A percentile compares a stretch with the other conserved stretches of the same genome.
Conservation (phyloP, 2,797 vertebrate genomes). For the Salarias fasciatus region DNA sequence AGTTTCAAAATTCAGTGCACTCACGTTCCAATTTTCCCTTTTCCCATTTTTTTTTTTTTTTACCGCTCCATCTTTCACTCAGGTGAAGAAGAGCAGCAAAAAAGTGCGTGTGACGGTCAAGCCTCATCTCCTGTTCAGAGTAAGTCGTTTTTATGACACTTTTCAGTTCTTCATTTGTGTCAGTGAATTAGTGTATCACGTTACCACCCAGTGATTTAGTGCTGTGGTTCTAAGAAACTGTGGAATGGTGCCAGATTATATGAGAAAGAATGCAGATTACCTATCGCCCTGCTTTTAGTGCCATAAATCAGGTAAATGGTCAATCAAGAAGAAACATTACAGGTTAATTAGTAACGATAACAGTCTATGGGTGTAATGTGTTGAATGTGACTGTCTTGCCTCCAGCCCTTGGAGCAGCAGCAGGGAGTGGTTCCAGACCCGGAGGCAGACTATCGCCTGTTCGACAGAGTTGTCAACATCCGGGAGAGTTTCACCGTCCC, state of each 20-base stretch:
- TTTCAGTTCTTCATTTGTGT: too few species aligned
- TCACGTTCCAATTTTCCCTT: neutral
- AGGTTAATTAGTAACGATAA: too few species aligned
- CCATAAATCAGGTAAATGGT: too few species aligned
- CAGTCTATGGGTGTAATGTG: too few species aligned
- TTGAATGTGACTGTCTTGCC: neutral
- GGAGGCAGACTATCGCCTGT: slow-evolving; percentile 92
- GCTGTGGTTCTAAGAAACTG: too few species aligned
- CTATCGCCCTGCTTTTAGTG: too few species aligned
- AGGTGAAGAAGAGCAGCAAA: slow-evolving; percentile 93
- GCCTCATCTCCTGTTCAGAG: slow-evolving; percentile 94
- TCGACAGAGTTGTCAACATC: slow-evolving; percentile 95
- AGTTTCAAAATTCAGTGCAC: neutral
- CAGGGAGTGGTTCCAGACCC: slow-evolving; percentile 92
- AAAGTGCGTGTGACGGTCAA: slow-evolving; percentile 99
- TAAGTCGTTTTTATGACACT: slow-evolving; percentile 70
- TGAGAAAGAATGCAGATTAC: too few species aligned
- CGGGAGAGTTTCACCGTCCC: slow-evolving; percentile 95
- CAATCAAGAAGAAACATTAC: too few species aligned
- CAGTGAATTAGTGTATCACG: too few species aligned
- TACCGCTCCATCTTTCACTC: slow-evolving; percentile 20
- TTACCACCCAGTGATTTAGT: too few species aligned
- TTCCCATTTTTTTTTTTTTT: neutral
- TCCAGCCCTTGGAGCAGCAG: slow-evolving; percentile 92
- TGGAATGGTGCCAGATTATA: too few species aligned